Conservation (phyloP, 2,113 vertebrate genomes). For the Dryoscopus gambensis region DNA sequence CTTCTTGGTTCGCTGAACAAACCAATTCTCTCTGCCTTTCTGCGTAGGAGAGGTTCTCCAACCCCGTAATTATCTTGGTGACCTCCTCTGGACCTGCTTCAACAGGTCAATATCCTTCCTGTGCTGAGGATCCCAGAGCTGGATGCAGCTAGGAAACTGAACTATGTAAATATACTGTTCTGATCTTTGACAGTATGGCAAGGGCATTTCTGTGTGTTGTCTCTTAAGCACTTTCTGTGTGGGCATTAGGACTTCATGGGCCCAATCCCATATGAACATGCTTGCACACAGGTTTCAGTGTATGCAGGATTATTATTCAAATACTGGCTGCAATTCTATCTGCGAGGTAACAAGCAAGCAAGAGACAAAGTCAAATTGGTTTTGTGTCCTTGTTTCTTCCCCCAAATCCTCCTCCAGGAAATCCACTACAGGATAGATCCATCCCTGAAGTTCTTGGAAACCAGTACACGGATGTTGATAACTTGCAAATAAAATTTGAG, state of each 20-base stretch:
- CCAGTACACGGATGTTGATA: rapidly evolving
- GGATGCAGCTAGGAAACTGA: background rate
- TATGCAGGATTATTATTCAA: background rate
- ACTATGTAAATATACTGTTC: background rate
- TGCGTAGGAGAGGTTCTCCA: background rate
- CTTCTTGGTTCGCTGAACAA: background rate
- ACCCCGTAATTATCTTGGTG: background rate
- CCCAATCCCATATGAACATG: background rate
- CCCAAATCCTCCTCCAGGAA: background rate
- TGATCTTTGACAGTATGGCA: background rate
- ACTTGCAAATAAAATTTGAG: background rate
- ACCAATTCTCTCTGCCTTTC: background rate
- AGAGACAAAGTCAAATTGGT: background rate
- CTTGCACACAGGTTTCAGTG: background rate
- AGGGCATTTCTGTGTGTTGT: background rate
- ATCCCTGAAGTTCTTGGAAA: background rate
- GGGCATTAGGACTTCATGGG: background rate
- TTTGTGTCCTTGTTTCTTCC: background rate
- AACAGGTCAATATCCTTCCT: background rate
- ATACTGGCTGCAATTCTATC: background rate
- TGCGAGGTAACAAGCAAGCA: background rate
- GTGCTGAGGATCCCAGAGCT: background rate
- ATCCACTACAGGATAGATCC: background rate
- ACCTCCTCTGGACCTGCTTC: too few relatives aligned
- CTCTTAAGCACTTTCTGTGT: background rate